Evolutionary conservation across 2,797 vertebrate species (phyloP), one percentile per base, ranked within the genome.

Genomic region (Microctenopoma steveboyesi): DNA sequence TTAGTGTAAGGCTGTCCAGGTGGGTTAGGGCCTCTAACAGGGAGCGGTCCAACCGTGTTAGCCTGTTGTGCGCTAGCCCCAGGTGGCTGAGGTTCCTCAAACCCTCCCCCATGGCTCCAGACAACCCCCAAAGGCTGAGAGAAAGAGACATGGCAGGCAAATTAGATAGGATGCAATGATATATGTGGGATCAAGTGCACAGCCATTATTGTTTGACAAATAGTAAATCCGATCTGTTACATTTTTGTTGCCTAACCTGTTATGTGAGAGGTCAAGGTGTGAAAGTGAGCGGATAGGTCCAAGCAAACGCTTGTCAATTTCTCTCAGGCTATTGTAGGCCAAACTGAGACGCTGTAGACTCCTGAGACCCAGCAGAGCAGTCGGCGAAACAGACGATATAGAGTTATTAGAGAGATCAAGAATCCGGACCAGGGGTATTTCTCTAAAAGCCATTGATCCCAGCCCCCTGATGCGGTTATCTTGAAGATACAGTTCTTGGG

Each of bases 381-480:
- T 94, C 0, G 95, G 92, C 8, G 93, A 94, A 83, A 99, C 78
- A 5, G 82, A 89, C 39, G 96, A 95, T 78, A 99, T 94, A 2
- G 96, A 96, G 92, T 99, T 99, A 78, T 99, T 99, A 3, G 96
- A 94, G 73, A 99, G 86, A 82, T 99, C 95, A 33, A 99, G 86
- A 80, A 95, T 92, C 49, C 91, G 94, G 27, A 99, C 95, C 7
- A 92, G 56, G 0, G 96, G 93, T 7, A 94, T 94, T 47, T 95
- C 94, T 59, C 89, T 89, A 84, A 99, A 98, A 30, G 95, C 93
- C 55, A 93, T 94, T 27, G 94, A 94, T 62, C 94, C 94, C 63
- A 99, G 91, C 56, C 93, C 94, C 72, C 92, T 91, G 84, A 99
- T 97, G 5, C 86, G 95, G 62, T 99, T 99, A 51, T 97, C 95